These are phyloP conservation scores for Coluber constrictor DNA, from an alignment of 2,797 vertebrate species.

Conservation along the genomic window DNA sequence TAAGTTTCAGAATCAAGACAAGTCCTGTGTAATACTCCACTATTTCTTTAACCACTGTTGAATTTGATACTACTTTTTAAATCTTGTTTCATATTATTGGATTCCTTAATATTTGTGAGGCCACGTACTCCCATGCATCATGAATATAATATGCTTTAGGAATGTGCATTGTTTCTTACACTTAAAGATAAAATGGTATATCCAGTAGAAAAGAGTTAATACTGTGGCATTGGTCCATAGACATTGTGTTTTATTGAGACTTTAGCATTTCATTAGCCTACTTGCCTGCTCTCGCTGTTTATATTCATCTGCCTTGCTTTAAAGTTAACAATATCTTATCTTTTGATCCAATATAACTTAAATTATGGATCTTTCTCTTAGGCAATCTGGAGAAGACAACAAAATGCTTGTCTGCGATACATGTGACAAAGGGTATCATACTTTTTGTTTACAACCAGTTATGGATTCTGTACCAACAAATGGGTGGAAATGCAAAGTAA, in stretches of 20 bases:
- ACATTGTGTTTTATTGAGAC: not conserved
- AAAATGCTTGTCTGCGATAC: conserved; percentile 99
- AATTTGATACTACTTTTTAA: not conserved
- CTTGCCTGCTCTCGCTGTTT: not conserved
- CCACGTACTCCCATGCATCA: not conserved
- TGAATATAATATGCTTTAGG: not conserved
- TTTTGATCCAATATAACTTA: not conserved
- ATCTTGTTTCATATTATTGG: not conserved
- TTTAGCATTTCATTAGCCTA: not conserved
- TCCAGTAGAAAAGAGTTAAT: not conserved
- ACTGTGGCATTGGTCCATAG: not conserved
- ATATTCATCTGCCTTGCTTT: not conserved
- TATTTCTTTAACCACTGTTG: not conserved
- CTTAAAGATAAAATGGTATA: not conserved
- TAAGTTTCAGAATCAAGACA: not conserved
- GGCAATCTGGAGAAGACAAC: conserved; percentile 97
- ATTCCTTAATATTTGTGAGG: not conserved
- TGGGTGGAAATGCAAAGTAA: conserved; percentile 98
- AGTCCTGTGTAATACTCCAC: not conserved
- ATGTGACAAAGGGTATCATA: conserved; percentile 99
- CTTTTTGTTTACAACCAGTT: conserved; percentile 95
- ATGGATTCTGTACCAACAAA: conserved; percentile 96
- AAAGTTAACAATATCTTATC: not conserved
- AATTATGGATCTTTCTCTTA: conserved; percentile 62
- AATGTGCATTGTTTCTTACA: not conserved